Evolutionary conservation across 2,888 invertebrate genomes (phyloP).

Genomic region (Mythimna ferrago): DNA sequence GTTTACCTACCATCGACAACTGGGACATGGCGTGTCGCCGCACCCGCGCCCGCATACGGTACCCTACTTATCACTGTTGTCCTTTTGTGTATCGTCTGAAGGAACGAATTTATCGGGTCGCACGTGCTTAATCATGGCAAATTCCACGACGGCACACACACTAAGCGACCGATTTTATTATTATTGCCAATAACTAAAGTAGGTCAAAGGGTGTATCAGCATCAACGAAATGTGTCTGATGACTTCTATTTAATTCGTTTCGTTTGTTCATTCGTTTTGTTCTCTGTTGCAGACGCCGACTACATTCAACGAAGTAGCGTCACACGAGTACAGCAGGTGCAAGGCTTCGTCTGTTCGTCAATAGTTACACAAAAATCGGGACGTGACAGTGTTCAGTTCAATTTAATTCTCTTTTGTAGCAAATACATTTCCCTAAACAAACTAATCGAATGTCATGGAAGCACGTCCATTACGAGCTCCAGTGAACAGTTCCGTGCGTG

Average conservation of each 20-base stretch:
- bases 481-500: conserved; percentile 20
- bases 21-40: conserved; percentile 3
- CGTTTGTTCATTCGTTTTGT: neutral
- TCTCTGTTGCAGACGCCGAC: neutral
- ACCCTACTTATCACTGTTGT: conserved; percentile 7
- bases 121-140: conserved; percentile 26
- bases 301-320: neutral
- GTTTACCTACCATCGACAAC: conserved; percentile 14
- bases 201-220: neutral
- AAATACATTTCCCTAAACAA: conserved; percentile 1
- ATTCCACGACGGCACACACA: neutral
- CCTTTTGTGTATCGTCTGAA: neutral
- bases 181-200: neutral
- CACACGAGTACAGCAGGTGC: conserved; percentile 1
- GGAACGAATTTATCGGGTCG: neutral
- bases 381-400: neutral
- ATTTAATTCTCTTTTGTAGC: conserved; percentile 4
- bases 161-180: neutral
- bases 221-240: neutral
- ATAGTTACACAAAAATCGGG: neutral
- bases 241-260: neutral
- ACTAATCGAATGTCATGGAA: conserved; percentile 17
- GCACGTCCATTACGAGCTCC: neutral
- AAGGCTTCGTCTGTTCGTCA: conserved; percentile 16
- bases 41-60: neutral